phyloP scores from a whole-genome alignment of 2,113 vertebrate genomes.

The Brachyhypopomus occidentalis region DNA sequence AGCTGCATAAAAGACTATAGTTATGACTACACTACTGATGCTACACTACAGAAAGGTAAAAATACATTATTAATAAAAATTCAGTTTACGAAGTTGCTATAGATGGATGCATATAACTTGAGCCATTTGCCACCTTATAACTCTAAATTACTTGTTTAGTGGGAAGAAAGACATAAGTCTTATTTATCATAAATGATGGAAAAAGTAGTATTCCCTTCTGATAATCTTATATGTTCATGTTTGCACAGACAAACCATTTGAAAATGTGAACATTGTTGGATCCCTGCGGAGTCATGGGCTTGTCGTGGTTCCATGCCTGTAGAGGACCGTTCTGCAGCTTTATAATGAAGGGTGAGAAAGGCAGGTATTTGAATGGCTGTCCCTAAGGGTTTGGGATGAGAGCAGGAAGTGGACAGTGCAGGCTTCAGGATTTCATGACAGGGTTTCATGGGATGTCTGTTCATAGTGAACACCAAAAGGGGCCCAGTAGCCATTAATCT shows the following conservation, averaged over 20 bases:
- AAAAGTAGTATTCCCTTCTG: background rate
- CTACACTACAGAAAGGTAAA: background rate
- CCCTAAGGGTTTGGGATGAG: background rate
- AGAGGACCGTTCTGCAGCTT: slow-evolving; percentile 9
- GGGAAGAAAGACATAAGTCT: background rate
- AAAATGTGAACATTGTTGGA: slow-evolving; percentile 4
- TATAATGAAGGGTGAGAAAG: background rate
- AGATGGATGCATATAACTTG: background rate
- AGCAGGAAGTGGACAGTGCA: background rate
- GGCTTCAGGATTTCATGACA: background rate
- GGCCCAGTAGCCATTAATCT: background rate
- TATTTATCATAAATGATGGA: background rate
- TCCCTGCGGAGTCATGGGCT: background rate
- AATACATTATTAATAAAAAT: background rate
- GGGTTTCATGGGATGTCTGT: background rate
- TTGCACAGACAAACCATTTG: slow-evolving; percentile 15
- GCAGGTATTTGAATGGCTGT: slow-evolving; percentile 20
- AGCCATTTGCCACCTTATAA: background rate
- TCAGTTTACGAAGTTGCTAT: background rate
- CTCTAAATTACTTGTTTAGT: background rate
- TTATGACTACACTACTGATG: background rate
- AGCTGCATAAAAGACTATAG: background rate
- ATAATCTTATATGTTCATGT: background rate
- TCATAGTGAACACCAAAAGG: background rate
- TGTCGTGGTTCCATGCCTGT: background rate